A percentile compares a stretch with the other conserved stretches of the same genome.
phyloP scores from a whole-genome alignment of 2,797 vertebrate species.

The Uromys caudimaculatus region DNA sequence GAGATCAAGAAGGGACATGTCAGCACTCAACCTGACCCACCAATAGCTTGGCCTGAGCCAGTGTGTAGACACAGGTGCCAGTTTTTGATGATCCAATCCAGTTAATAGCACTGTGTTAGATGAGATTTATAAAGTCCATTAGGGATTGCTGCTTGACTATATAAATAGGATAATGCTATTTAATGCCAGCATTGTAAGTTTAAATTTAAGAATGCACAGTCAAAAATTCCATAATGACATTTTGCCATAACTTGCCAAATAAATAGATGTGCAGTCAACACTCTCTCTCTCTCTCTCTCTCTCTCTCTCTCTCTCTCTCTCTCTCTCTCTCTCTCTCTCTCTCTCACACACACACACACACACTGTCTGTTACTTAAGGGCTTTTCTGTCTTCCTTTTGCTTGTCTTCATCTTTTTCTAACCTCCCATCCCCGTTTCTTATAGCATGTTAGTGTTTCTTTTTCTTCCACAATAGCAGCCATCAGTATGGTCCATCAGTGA shows the following conservation, averaged over 20 bases:
- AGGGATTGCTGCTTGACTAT: slow-evolving; percentile 77
- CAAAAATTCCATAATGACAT: neutral
- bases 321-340: too few relatives aligned
- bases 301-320: too few relatives aligned
- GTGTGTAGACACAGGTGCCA: neutral
- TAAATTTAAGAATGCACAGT: slow-evolving; percentile 41
- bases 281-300: too few relatives aligned
- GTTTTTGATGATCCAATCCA: neutral
- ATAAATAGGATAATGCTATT: slow-evolving; percentile 78
- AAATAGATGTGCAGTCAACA: neutral
- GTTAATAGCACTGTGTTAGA: slow-evolving; percentile 77
- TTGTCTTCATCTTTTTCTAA: neutral
- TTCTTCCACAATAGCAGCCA: neutral
- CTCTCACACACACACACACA: too few relatives aligned
- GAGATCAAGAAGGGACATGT: neutral
- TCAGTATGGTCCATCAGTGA: neutral
- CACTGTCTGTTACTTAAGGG: neutral
- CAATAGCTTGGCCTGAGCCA: neutral
- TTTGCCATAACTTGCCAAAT: neutral
- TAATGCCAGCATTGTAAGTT: neutral
- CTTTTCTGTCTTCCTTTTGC: neutral
- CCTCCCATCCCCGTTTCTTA: neutral
- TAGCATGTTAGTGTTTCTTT: neutral
- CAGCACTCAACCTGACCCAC: neutral
- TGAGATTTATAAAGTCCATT: slow-evolving; percentile 75